phyloP scores from a whole-genome alignment of 2,113 vertebrate genomes.

The Cheirogaleus medius region DNA sequence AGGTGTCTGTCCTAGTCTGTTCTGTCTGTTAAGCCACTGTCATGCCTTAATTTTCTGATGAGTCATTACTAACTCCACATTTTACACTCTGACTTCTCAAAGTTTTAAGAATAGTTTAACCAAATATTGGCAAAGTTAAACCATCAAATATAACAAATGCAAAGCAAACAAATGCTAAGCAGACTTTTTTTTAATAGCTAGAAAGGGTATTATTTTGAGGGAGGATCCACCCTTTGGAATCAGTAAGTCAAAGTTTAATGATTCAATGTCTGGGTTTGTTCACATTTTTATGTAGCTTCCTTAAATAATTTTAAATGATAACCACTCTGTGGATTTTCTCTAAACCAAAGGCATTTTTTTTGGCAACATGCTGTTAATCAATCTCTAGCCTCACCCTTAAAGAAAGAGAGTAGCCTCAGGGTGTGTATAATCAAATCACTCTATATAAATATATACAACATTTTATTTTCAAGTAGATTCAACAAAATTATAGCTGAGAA shows the following conservation, averaged over 20 bases:
- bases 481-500: conserved; percentile 30
- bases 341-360: not conserved
- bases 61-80: not conserved
- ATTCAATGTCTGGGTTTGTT: conserved; percentile 33
- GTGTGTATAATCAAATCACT: not conserved
- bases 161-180: not conserved
- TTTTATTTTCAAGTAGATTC: conserved; percentile 43
- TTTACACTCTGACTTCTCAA: conserved; percentile 30
- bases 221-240: not conserved
- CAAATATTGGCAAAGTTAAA: conserved; percentile 34
- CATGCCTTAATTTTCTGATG: not conserved
- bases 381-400: not conserved
- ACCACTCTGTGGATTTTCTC: not conserved
- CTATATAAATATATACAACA: not conserved
- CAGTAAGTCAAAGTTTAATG: not conserved
- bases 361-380: not conserved
- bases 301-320: conserved; percentile 43
- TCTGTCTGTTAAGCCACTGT: not conserved
- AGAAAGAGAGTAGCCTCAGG: not conserved
- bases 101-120: conserved; percentile 11
- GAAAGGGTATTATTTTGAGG: not conserved
- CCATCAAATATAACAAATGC: not conserved
- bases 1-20: not conserved
- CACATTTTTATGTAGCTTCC: not conserved
- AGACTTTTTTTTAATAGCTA: not conserved